These are phyloP conservation scores for Hepsetus odoe DNA, from an alignment of 2,113 vertebrate genomes.

Conservation along the genomic window DNA sequence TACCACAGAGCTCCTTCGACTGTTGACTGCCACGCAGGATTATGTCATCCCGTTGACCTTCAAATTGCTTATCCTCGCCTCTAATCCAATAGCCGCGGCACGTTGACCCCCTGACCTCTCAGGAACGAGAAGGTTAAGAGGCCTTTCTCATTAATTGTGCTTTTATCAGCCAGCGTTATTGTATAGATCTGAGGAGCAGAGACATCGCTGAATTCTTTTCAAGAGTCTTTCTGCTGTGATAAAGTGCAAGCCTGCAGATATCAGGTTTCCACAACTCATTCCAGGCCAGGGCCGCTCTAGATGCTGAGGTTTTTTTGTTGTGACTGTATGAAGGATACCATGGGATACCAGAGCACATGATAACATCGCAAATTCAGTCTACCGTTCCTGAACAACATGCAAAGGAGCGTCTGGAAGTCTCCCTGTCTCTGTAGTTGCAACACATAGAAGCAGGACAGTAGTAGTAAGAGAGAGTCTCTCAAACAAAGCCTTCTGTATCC, in stretches of 20 bases:
- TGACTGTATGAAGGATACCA: slow-evolving; percentile 30
- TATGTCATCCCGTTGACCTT: slow-evolving; percentile 49
- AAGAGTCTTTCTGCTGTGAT: not conserved
- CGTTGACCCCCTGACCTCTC: slow-evolving; percentile 36
- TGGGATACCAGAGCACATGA: slow-evolving; percentile 1
- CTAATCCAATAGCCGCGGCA: slow-evolving; percentile 39
- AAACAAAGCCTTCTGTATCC: not conserved
- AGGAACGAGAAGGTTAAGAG: slow-evolving; percentile 28
- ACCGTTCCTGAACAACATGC: not conserved
- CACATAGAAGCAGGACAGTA: not conserved
- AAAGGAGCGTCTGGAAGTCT: not conserved
- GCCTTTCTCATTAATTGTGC: not conserved
- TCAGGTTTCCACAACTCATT: slow-evolving; percentile 27
- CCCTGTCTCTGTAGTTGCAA: not conserved
- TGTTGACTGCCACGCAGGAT: slow-evolving; percentile 38
- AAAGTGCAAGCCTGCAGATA: slow-evolving; percentile 2
- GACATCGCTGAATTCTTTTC: not conserved
- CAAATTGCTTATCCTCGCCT: slow-evolving; percentile 39
- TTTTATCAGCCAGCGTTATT: too few species aligned
- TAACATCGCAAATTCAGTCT: slow-evolving; percentile 24
- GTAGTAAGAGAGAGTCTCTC: not conserved
- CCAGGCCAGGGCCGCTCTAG: not conserved
- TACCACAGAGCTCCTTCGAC: slow-evolving; percentile 30
- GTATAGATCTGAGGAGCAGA: too few species aligned
- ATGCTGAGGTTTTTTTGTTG: slow-evolving; percentile 17